Evolutionary conservation across 2,113 vertebrate genomes (phyloP).

Genomic region (Chunga burmeisteri): DNA sequence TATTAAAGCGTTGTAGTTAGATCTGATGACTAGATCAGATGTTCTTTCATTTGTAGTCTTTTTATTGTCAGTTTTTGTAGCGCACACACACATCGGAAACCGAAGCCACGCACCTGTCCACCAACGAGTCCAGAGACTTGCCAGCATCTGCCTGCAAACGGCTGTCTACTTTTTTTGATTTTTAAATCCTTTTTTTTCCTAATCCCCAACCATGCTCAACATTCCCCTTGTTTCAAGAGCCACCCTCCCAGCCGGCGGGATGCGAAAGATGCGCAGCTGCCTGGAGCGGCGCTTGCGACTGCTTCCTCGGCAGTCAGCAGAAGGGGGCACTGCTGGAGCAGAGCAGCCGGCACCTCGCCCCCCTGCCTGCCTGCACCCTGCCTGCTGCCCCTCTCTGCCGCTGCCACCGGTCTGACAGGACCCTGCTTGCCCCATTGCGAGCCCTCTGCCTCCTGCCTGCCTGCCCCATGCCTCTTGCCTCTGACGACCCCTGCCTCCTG

Average conservation of each 20-base stretch:
- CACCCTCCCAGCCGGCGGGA: background rate
- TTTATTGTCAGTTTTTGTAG: constrained; percentile 36
- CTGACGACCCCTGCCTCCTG: background rate
- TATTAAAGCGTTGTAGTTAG: constrained; percentile 70
- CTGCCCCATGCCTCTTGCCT: background rate
- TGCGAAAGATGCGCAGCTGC: background rate
- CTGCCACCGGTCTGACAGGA: too few species aligned
- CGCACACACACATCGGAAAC: background rate
- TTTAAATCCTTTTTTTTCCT: background rate
- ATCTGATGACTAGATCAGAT: constrained; percentile 70
- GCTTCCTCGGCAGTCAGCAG: constrained; percentile 22
- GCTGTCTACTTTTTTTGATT: background rate
- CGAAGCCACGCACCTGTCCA: background rate
- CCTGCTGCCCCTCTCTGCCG: too few species aligned
- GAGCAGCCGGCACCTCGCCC: background rate
- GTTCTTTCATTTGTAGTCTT: constrained; percentile 51
- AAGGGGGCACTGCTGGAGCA: constrained; percentile 69
- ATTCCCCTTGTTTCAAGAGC: background rate
- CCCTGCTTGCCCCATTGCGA: background rate
- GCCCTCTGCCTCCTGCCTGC: background rate
- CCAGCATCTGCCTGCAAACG: background rate
- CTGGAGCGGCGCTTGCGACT: background rate
- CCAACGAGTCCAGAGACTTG: background rate
- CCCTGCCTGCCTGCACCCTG: background rate
- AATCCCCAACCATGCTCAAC: background rate